Base-by-base conservation (phyloP, 2,113 vertebrate genomes). In the Proterorhinus semilunaris region DNA sequence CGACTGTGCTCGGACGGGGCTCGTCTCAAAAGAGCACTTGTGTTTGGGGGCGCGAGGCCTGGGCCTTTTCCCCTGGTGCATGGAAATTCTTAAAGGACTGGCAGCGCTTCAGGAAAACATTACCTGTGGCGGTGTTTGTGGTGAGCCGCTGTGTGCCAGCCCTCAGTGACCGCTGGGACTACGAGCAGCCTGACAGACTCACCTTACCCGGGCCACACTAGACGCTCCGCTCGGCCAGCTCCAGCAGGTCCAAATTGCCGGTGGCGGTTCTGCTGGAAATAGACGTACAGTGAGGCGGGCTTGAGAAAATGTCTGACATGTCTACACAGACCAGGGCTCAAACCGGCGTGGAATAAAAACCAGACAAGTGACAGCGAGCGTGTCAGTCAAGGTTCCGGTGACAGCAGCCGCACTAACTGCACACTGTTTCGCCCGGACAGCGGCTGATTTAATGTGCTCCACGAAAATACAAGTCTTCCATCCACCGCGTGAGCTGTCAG, bases 41-140 rank as follows among this genome's bases (percentile, higher is more conserved):
- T 91, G 65, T 90, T 89, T 87, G 71, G 77, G 49, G 69, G 85
- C 27, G 79, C 79, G 69, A 75, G 81, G 58, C 68, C 65, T 53
- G 82, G 75, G 79, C 77, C 80, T 86, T 87, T 87, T 87, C 78
- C 76, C 76, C 83, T 82, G 72, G 67, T 78, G 77, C 87, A 83
- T 90, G 91, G 90, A 91, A 89, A 92, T 87, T 91, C 84, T 89
- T 83, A 88, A 89, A 86, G 78, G 69, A 68, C 83, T 91, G 89
- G 89, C 84, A 65, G n/a, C 12, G 63, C 79, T 78, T 91, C 83
- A 88, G 87, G 89, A 91, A 91, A 91, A 90, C 87, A 83, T 89
- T 88, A 90, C 89, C 90, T 92, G 90, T 71, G 76, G 82, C 69
- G 77, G 82, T 86, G 80, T 83, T 88, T 83, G 88, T 65, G 86